Evolutionary conservation across 2,888 invertebrate genomes (phyloP).

Genomic region (Syrista parreyssii): DNA sequence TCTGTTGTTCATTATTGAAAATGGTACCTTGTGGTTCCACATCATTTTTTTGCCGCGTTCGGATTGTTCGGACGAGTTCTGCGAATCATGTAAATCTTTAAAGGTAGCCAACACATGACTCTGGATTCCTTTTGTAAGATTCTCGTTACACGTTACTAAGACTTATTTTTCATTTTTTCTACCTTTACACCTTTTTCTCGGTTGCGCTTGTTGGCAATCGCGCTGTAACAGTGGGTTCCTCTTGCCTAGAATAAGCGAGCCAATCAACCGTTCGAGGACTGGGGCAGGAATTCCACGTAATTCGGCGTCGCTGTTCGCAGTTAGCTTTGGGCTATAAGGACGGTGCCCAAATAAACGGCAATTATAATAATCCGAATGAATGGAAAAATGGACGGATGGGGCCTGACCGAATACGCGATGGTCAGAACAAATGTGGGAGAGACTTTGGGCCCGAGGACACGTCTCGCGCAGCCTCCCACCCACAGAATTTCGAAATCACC

Average conservation of each 20-base stretch:
- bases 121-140: too few species aligned
- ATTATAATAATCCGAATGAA: conserved; percentile 47
- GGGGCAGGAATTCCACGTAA: neutral
- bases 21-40: too few species aligned
- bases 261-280: neutral
- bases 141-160: too few species aligned
- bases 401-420: neutral
- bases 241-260: too few species aligned
- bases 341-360: too few species aligned
- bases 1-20: too few species aligned
- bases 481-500: conserved; percentile 16
- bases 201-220: too few species aligned
- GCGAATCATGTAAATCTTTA: too few species aligned
- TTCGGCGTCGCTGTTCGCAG: neutral
- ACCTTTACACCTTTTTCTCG: too few species aligned
- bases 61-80: neutral
- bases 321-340: neutral
- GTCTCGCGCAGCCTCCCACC: conserved; percentile 28
- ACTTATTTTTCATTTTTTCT: neutral
- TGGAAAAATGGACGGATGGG: conserved; percentile 21
- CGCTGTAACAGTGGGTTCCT: too few species aligned
- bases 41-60: neutral
- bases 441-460: conserved; percentile 34
- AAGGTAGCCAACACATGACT: too few species aligned
- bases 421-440: conserved; percentile 28